Evolutionary conservation across 2,888 invertebrate species (phyloP), one percentile per base, ranked within the genome.

Genomic region (Diplolepis rosae): DNA sequence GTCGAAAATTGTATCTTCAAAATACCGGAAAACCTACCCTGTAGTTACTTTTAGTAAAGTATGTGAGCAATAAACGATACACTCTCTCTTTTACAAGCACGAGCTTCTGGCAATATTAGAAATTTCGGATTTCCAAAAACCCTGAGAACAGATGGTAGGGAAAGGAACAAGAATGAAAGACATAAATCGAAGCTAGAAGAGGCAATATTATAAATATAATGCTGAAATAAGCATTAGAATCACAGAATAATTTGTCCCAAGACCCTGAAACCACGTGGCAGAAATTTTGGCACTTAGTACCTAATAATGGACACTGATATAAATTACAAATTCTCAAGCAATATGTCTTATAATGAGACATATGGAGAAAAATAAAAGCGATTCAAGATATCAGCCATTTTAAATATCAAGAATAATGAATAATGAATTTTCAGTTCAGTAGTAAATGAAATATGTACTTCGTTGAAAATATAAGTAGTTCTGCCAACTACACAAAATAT

Each of bases 1-100:
- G 35, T 56, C 24, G 56, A 22, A 32, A 56, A 56, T 56, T 56
- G 32, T 35, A 56, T 56, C 35, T 22, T 56, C 56, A 35, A 56
- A 56, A 56, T 56, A 35, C 35, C 56, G 35, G 13, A n/a, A n/a
- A 18, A 56, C 22, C 4, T 13, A 32, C 32, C 56, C 35, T 56
- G 35, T 11, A 13, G 11, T 32, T 30, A 52, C 13, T 18, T 35
- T 18, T 18, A 54, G 7, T 27, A 27, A 51, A 51, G 27, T 15
- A 54, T 54, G 30, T 54, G 27, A 30, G 52, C 30, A 30, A 28
- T 51, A 11, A 51, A 51, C 4, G 51, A 27, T 3, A 51, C 2
- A 18, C 15, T 54, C 24, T 35, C 56, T 13, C 35, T 56, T 56
- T 56, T 56, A 35, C 13, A 11, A 35, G 13, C 1, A 18, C 2